Evolutionary conservation across 2,113 vertebrate species (phyloP).

Genomic region (Turdus rufiventris): DNA sequence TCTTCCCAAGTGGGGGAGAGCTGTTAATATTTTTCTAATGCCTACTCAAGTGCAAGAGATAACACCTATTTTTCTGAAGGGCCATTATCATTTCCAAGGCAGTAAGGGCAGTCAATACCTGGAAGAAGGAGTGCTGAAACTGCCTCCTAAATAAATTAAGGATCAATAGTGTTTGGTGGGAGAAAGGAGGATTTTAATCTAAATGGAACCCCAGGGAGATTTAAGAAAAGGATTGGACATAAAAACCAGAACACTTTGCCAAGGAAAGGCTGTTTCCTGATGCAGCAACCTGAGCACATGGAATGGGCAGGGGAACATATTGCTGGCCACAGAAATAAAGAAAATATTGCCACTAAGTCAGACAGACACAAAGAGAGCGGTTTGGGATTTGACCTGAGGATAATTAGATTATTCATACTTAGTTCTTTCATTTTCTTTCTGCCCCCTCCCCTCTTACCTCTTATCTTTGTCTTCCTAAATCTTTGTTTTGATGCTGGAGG

Average conservation of each 20-base stretch:
- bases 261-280: background rate
- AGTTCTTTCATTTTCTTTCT: background rate
- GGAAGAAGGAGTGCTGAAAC: conserved; percentile 38
- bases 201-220: conserved; percentile 1
- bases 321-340: background rate
- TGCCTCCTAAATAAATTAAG: conserved; percentile 58
- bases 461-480: background rate
- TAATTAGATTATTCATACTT: background rate
- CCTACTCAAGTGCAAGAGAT: background rate
- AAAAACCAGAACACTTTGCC: background rate
- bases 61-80: conserved; percentile 28
- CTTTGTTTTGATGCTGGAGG: background rate
- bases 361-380: background rate
- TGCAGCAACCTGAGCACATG: background rate
- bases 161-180: conserved; percentile 45
- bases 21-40: conserved; percentile 17
- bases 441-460: rapidly evolving
- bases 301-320: background rate
- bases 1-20: background rate
- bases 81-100: conserved; percentile 33
- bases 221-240: background rate
- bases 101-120: conserved; percentile 32
- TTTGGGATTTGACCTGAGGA: background rate
- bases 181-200: conserved; percentile 44
- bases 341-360: rapidly evolving